A percentile compares a stretch with the other conserved stretches of the same genome.
Conservation (phyloP, 2,888 invertebrate species). For the Tetragonula carbonaria region DNA sequence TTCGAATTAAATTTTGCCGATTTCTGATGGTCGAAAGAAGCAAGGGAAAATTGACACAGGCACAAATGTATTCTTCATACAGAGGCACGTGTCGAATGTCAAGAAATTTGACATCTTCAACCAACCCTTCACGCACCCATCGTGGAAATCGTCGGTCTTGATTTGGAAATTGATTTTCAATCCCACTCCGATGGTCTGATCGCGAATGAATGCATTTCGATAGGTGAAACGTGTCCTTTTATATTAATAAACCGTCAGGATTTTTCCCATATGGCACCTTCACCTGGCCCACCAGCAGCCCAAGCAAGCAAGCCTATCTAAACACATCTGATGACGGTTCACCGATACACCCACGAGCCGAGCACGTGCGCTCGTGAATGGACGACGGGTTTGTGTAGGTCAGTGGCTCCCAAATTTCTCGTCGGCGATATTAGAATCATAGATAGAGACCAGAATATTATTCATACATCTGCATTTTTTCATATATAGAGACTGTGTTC, state of each 20-base stretch:
- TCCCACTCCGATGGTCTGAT: background rate
- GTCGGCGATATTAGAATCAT: background rate
- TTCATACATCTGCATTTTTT: background rate
- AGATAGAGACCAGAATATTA: background rate
- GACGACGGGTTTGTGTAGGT: background rate
- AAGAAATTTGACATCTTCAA: background rate
- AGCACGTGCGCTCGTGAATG: constrained; percentile 23
- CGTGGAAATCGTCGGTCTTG: background rate
- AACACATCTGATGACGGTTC: constrained; percentile 47
- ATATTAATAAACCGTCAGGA: constrained; percentile 47
- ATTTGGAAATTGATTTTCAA: constrained; percentile 19
- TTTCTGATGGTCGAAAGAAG: too few species aligned
- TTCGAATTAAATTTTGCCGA: too few species aligned
- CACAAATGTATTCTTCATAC: too few species aligned
- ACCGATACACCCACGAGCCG: constrained; percentile 32
- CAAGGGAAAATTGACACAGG: too few species aligned
- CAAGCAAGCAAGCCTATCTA: constrained; percentile 21
- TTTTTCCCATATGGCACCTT: constrained; percentile 49
- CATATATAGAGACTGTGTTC: background rate
- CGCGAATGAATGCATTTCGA: constrained; percentile 15
- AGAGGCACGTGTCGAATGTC: background rate
- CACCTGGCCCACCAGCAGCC: constrained; percentile 37
- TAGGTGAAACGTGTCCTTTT: constrained; percentile 7
- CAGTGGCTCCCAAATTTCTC: constrained; percentile 36
- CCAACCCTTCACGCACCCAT: background rate